phyloP scores from a whole-genome alignment of 2,888 invertebrate species.

The Drosophila yooni region DNA sequence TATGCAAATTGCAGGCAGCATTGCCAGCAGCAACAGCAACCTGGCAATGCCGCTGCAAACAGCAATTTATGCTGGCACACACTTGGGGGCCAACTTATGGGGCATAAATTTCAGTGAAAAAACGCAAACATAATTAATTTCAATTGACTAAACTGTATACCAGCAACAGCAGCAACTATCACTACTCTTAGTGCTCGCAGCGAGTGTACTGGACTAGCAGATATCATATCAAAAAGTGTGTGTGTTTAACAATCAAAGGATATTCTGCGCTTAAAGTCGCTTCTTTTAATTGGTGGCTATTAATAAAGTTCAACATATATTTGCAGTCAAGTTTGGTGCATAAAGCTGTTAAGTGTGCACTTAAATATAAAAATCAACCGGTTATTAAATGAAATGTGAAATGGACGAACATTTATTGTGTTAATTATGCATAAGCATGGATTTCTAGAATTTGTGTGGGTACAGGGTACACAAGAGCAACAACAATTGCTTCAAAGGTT shows the following conservation, averaged over 20 bases:
- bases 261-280: background rate
- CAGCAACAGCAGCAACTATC: slow-evolving; percentile 1
- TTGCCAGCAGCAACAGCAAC: slow-evolving; percentile 23
- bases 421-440: background rate
- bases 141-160: slow-evolving; percentile 59
- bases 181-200: background rate
- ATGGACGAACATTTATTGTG: background rate
- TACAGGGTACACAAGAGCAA: slow-evolving; percentile 22
- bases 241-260: background rate
- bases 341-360: background rate
- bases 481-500: slow-evolving; percentile 29
- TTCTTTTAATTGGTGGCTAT: background rate
- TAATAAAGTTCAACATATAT: background rate
- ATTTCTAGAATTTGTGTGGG: background rate
- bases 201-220: background rate
- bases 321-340: background rate
- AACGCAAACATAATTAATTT: slow-evolving; percentile 75
- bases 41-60: slow-evolving; percentile 12
- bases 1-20: slow-evolving; percentile 66
- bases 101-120: slow-evolving; percentile 67
- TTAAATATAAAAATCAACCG: background rate
- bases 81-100: slow-evolving; percentile 75
- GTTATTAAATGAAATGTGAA: background rate
- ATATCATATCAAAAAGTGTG: background rate
- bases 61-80: slow-evolving; percentile 73